These are phyloP conservation scores for Lates japonicus DNA, from an alignment of 2,797 vertebrate genomes.

Conservation along the genomic window DNA sequence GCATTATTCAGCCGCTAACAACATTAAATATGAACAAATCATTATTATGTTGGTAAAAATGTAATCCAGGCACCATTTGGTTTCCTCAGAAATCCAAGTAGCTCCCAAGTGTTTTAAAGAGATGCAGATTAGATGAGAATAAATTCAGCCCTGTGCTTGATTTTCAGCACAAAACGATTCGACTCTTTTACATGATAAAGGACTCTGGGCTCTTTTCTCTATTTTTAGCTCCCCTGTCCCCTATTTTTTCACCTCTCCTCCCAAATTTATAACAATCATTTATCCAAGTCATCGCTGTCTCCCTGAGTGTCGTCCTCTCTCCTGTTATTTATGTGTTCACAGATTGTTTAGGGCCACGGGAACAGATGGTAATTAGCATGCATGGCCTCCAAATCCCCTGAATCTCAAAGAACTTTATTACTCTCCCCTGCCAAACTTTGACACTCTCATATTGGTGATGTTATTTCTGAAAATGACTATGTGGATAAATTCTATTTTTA, in stretches of 20 bases:
- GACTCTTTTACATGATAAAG: neutral
- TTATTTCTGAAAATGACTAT: conserved; percentile 6
- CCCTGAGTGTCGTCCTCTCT: conserved; percentile 26
- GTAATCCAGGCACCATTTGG: neutral
- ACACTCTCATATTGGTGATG: conserved; percentile 2
- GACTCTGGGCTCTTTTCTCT: neutral
- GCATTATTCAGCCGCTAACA: neutral
- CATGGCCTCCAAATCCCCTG: conserved; percentile 47
- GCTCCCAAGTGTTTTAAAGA: neutral
- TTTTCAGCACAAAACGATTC: neutral
- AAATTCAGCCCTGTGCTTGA: neutral
- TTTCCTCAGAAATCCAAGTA: neutral
- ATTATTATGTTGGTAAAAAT: neutral
- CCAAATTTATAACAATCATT: conserved; percentile 18
- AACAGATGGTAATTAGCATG: conserved; percentile 66
- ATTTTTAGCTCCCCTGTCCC: neutral
- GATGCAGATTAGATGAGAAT: neutral
- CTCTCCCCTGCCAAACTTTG: conserved; percentile 23
- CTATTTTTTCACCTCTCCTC: neutral
- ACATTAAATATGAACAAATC: neutral
- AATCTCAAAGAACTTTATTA: conserved; percentile 39
- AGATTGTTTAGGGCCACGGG: conserved; percentile 48
- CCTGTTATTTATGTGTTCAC: conserved; percentile 50
- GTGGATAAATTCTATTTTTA: conserved; percentile 12
- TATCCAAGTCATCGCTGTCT: conserved; percentile 7